Percentiles rank a stretch among this genome's conserved stretches.
phyloP scores from a whole-genome alignment of 2,113 vertebrate genomes.

The Epinephelus cyanopodus region DNA sequence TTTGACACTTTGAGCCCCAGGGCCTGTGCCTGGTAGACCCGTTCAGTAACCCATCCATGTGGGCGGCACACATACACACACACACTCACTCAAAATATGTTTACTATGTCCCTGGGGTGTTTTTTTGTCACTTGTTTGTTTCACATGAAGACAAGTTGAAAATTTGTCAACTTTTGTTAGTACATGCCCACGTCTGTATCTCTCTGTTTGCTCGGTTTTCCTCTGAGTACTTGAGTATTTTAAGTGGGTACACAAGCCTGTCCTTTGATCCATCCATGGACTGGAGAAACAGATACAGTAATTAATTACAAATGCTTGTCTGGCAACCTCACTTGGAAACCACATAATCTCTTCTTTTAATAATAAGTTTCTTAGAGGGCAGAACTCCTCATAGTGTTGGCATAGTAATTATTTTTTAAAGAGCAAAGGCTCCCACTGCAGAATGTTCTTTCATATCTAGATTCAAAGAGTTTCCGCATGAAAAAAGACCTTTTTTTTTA shows the following conservation, averaged over 20 bases:
- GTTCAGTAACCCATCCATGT: too few species aligned
- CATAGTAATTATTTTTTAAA: constrained; percentile 9
- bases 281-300: constrained; percentile 19
- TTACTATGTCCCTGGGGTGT: constrained; percentile 15
- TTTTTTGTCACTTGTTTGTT: constrained; percentile 22
- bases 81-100: not conserved
- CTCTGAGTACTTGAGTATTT: not conserved
- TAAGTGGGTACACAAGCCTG: not conserved
- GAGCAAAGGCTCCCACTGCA: not conserved
- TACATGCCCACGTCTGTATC: not conserved
- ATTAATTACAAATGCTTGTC: constrained; percentile 44
- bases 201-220: constrained; percentile 18
- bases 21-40: too few species aligned
- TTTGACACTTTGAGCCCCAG: too few species aligned
- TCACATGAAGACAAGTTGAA: constrained; percentile 22
- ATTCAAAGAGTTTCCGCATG: constrained; percentile 20
- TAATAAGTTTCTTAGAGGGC: constrained; percentile 18
- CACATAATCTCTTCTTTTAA: constrained; percentile 16
- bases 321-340: constrained; percentile 31
- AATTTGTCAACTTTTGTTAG: not conserved
- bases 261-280: constrained; percentile 29
- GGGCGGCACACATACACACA: not conserved
- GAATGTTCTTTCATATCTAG: constrained; percentile 9
- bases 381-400: constrained; percentile 31
- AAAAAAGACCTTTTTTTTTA: constrained; percentile 13